A percentile compares a stretch with the other conserved stretches of the same genome.
Conservation (phyloP, 1,140 invertebrate species). For the Drosophila trapezifrons region DNA sequence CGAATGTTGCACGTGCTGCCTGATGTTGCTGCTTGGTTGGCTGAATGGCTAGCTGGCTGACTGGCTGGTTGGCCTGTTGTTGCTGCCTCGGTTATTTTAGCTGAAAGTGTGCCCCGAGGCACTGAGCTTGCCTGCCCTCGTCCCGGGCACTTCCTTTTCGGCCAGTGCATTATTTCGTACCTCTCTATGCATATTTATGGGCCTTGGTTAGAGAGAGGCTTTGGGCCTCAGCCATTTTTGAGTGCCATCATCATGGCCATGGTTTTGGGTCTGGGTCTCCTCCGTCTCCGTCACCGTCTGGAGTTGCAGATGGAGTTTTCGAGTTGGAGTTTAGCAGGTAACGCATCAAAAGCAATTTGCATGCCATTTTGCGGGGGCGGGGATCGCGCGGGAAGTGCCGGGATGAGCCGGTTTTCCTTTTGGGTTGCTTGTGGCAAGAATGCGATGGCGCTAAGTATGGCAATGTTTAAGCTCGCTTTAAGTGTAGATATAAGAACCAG, state of each 20-base stretch:
- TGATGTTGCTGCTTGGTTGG: conserved; percentile 44
- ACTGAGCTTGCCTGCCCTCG: conserved; percentile 62
- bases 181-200: conserved; percentile 79
- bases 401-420: conserved; percentile 61
- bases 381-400: neutral
- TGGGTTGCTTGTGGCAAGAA: conserved; percentile 41
- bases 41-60: conserved; percentile 34
- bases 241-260: conserved; percentile 72
- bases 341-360: conserved; percentile 82
- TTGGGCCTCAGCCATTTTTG: conserved; percentile 73
- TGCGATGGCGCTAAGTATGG: conserved; percentile 73
- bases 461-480: conserved; percentile 51
- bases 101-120: conserved; percentile 74
- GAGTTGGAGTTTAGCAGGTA: conserved; percentile 42
- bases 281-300: conserved; percentile 15
- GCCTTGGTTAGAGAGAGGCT: conserved; percentile 24
- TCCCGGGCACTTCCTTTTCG: conserved; percentile 61
- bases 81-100: conserved; percentile 3
- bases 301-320: conserved; percentile 31
- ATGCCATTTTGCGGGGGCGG: conserved; percentile 65
- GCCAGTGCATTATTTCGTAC: conserved; percentile 52
- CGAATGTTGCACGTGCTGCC: conserved; percentile 70
- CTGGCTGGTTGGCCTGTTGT: conserved; percentile 8
- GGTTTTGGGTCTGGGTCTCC: conserved; percentile 4
- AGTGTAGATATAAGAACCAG: conserved; percentile 24